phyloP scores from a whole-genome alignment of 2,797 vertebrate species.

The Notoglanidium macrostoma region DNA sequence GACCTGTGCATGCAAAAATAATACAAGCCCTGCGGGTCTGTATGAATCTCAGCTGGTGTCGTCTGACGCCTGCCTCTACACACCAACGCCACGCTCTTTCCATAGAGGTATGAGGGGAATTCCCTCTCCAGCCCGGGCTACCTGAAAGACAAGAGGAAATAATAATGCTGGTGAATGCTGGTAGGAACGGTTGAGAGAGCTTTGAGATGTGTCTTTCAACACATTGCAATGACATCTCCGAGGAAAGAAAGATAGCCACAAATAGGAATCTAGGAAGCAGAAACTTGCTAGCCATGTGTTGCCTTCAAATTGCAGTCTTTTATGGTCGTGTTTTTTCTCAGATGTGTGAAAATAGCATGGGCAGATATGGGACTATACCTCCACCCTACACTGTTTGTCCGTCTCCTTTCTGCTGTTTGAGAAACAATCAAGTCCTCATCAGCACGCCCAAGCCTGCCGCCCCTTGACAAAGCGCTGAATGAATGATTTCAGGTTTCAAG shows the following conservation, averaged over 20 bases:
- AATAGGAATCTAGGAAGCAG: neutral
- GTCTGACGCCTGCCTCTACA: conserved; percentile 58
- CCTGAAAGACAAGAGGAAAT: conserved; percentile 58
- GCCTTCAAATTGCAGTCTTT: neutral
- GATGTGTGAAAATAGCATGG: conserved; percentile 6
- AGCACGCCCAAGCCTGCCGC: conserved; percentile 66
- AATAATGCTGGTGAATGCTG: conserved; percentile 46
- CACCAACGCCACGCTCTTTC: conserved; percentile 58
- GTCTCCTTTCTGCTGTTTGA: conserved; percentile 66
- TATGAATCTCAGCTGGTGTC: conserved; percentile 58
- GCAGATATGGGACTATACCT: conserved; percentile 26
- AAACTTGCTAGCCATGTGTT: neutral
- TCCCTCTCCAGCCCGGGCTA: conserved; percentile 47
- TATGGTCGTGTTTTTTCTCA: neutral
- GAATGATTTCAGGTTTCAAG: conserved; percentile 80
- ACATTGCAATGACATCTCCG: conserved; percentile 10
- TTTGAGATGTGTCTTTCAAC: conserved; percentile 38
- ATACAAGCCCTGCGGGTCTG: conserved; percentile 58
- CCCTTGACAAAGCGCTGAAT: conserved; percentile 74
- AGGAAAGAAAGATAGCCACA: neutral
- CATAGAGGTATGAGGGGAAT: conserved; percentile 62
- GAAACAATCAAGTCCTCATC: conserved; percentile 75
- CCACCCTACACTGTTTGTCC: conserved; percentile 34
- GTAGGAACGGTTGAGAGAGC: conserved; percentile 37
- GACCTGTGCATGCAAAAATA: conserved; percentile 65